These are phyloP conservation scores for Drosophila pallidifrons DNA, from an alignment of 1,140 invertebrate genomes.

Conservation along the genomic window DNA sequence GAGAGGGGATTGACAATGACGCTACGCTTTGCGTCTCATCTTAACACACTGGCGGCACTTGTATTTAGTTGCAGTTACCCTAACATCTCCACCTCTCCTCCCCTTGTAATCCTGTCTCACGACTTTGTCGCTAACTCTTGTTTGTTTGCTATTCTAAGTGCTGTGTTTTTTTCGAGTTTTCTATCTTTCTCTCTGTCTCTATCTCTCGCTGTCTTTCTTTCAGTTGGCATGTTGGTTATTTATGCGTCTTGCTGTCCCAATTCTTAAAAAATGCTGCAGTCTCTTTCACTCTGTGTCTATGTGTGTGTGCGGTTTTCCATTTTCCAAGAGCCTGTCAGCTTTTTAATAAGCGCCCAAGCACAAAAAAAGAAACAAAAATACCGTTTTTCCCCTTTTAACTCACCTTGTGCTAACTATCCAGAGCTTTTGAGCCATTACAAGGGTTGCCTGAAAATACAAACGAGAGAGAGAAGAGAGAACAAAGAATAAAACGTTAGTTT, in stretches of 20 bases:
- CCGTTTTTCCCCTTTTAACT: conserved; percentile 29
- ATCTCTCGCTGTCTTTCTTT: conserved; percentile 38
- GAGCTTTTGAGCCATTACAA: neutral
- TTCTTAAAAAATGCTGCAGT: conserved; percentile 72
- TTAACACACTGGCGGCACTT: conserved; percentile 52
- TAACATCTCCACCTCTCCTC: conserved; percentile 1
- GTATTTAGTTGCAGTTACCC: conserved; percentile 76
- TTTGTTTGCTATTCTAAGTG: conserved; percentile 81
- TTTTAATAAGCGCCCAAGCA: conserved; percentile 66
- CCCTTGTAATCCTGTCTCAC: conserved; percentile 25
- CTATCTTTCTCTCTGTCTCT: conserved; percentile 31
- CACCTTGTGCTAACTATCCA: conserved; percentile 63
- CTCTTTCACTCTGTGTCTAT: conserved; percentile 7
- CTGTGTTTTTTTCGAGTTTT: conserved; percentile 45
- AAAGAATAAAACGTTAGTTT: conserved; percentile 20
- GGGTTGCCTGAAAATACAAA: conserved; percentile 15
- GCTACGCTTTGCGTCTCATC: conserved; percentile 67
- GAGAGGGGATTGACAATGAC: conserved; percentile 15
- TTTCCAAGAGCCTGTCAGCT: conserved; percentile 53
- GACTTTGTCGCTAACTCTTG: conserved; percentile 40
- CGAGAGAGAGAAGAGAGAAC: neutral
- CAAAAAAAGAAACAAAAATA: neutral
- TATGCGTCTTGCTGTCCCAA: conserved; percentile 80
- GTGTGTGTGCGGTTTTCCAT: conserved; percentile 47
- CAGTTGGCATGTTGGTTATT: conserved; percentile 77